Percentiles rank a stretch among this genome's conserved stretches.
Conservation (phyloP, 1,140 invertebrate species). For the Pogonognathellus flavescens region DNA sequence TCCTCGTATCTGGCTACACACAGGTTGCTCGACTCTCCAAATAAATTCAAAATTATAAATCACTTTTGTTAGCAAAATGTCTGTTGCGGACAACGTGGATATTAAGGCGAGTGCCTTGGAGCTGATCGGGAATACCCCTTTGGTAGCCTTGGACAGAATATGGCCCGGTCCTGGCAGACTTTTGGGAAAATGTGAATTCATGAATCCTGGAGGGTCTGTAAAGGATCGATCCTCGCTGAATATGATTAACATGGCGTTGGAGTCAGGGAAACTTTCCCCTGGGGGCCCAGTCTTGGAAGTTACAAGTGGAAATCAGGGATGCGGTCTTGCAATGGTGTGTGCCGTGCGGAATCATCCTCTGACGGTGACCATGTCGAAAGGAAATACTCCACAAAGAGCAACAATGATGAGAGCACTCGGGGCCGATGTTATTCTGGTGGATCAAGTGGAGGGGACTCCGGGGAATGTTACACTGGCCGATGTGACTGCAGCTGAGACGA, state of each 20-base stretch:
- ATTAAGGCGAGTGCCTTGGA: slow-evolving; percentile 57
- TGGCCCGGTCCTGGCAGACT: slow-evolving; percentile 62
- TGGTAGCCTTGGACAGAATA: slow-evolving; percentile 59
- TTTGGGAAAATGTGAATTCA: slow-evolving; percentile 64
- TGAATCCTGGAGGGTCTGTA: slow-evolving; percentile 62
- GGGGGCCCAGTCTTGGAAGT: slow-evolving; percentile 71
- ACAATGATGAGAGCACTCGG: slow-evolving; percentile 68
- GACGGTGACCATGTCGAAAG: slow-evolving; percentile 70
- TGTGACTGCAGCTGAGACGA: slow-evolving; percentile 51
- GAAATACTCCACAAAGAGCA: slow-evolving; percentile 67
- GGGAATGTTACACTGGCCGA: slow-evolving; percentile 63
- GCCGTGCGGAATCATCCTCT: slow-evolving; percentile 70
- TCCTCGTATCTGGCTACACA: too few species aligned
- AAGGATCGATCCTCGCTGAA: slow-evolving; percentile 60
- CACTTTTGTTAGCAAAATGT: too few species aligned
- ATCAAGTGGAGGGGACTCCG: slow-evolving; percentile 70
- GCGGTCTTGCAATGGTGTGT: slow-evolving; percentile 71
- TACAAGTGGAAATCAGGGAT: slow-evolving; percentile 72
- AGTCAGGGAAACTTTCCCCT: slow-evolving; percentile 68
- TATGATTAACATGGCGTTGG: slow-evolving; percentile 69
- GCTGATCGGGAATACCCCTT: slow-evolving; percentile 59
- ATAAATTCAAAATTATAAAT: too few species aligned
- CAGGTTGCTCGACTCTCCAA: too few species aligned
- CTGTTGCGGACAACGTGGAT: not conserved
- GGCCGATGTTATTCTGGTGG: slow-evolving; percentile 72